Evolutionary conservation across 2,888 invertebrate genomes (phyloP).

Genomic region (Plagiodera versicolora): DNA sequence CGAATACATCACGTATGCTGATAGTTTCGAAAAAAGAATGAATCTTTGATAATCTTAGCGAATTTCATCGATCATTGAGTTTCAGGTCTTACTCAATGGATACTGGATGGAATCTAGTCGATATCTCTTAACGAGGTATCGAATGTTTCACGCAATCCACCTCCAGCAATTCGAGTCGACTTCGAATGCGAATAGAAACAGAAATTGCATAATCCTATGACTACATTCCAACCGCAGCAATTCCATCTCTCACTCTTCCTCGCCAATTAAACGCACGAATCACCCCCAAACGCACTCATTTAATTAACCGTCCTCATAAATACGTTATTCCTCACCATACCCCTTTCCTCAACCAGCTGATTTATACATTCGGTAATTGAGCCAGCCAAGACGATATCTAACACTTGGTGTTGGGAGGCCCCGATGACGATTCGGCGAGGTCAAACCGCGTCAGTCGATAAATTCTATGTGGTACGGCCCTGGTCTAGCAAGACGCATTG

Average conservation of each 20-base stretch:
- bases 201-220: not conserved
- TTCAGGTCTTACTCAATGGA: too few relatives aligned
- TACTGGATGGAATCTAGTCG: too few relatives aligned
- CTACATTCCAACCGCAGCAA: too few relatives aligned
- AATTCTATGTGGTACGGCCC: slow-evolving; percentile 50
- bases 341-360: slow-evolving; percentile 7
- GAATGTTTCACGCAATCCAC: too few relatives aligned
- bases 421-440: slow-evolving; percentile 38
- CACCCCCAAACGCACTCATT: not conserved
- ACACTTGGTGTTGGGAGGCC: slow-evolving; percentile 30
- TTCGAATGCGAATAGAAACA: not conserved
- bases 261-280: not conserved
- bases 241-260: not conserved
- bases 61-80: too few relatives aligned
- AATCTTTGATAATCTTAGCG: too few relatives aligned
- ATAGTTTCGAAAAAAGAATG: too few relatives aligned
- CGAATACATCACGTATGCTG: too few relatives aligned
- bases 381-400: slow-evolving; percentile 28
- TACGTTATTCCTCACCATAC: not conserved
- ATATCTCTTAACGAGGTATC: too few relatives aligned
- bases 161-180: too few relatives aligned
- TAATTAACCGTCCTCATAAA: not conserved
- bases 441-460: slow-evolving; percentile 47
- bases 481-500: slow-evolving; percentile 49
- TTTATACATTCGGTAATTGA: slow-evolving; percentile 32